Base-by-base conservation (phyloP, 2,113 vertebrate species). In the Macheiramphus alcinus region DNA sequence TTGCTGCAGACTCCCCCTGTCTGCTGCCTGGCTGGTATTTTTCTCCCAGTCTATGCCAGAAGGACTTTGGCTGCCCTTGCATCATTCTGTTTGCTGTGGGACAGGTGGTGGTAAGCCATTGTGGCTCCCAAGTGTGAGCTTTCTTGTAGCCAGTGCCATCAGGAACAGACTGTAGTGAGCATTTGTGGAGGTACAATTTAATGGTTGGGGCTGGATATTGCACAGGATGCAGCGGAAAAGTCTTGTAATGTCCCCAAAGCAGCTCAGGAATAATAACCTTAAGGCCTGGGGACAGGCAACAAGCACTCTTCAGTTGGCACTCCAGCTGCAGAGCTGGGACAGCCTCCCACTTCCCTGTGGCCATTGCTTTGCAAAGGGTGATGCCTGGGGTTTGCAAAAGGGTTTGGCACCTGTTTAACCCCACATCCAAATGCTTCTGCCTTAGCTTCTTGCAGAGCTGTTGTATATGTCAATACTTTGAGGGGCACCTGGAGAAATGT, bases 21-120 rank as follows among this genome's bases (percentile, higher is more conserved):
- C 80, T 82, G 66, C 78, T 88, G 78, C 32, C 56, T 92, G 75
- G 52, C 45, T 86, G 53, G 11, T 59, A 27, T 52, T 68, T 90
- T 93, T 67, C 55, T 83, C 56, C 40, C 10, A 45, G 26, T 43
- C 68, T 40, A 18, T 79, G 72, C 79, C 83, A 47, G 71, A 42
- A 90, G 73, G 75, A 42, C 68, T 94, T 90, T 91, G 90, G 78
- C 93, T 90, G 68, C 75, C 74, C 84, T 90, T 71, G 38, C 86
- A 50, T 78, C 83, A 67, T 3, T 93, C 80, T 92, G 61, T 87
- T 87, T 80, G 82, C 34, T 75, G 43, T 43, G 61, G 86, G 43
- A 86, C 88, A 91, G 85, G 72, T 92, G 72, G 80, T 86, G 52
- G 45, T 47, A 66, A 79, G 56, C 61, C 48, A n/a, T 10, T 79